These are phyloP conservation scores for Psammodynastes pulverulentus DNA, from an alignment of 2,113 vertebrate genomes.

Conservation along the genomic window DNA sequence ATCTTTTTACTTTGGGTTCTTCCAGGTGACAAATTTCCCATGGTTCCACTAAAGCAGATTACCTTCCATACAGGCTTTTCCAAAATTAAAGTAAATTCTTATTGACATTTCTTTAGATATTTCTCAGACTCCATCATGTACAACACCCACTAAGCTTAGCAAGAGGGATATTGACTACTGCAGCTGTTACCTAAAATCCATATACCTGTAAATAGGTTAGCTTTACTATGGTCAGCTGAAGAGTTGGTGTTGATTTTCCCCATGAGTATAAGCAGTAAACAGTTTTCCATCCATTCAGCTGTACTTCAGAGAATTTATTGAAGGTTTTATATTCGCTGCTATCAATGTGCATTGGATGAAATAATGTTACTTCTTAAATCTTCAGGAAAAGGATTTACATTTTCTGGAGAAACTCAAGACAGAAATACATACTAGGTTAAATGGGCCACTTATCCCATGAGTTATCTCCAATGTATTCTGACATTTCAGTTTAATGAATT, in stretches of 20 bases:
- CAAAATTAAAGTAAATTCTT: conserved; percentile 32
- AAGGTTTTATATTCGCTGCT: conserved; percentile 10
- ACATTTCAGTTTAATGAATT: conserved; percentile 13
- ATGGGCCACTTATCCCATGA: not conserved
- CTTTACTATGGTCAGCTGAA: conserved; percentile 21
- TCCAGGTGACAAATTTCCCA: not conserved
- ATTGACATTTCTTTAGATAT: conserved; percentile 41
- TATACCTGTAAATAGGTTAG: conserved; percentile 13
- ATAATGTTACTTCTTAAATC: conserved; percentile 14
- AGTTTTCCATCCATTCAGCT: not conserved
- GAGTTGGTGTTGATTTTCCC: not conserved
- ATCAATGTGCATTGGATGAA: not conserved
- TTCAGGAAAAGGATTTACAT: conserved; percentile 18
- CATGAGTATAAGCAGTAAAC: conserved; percentile 31
- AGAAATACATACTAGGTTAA: not conserved
- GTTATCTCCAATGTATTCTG: conserved; percentile 15
- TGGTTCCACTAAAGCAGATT: conserved; percentile 18
- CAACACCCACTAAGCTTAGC: not conserved
- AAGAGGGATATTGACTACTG: conserved; percentile 14
- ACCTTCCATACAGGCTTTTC: not conserved
- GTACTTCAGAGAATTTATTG: conserved; percentile 24
- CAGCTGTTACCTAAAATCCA: conserved; percentile 32
- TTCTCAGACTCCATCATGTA: conserved; percentile 23
- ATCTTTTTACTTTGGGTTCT: conserved; percentile 1
- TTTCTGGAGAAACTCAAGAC: not conserved